These are phyloP conservation scores for Falco concolor DNA, from an alignment of 2,797 vertebrate species.

Conservation along the genomic window DNA sequence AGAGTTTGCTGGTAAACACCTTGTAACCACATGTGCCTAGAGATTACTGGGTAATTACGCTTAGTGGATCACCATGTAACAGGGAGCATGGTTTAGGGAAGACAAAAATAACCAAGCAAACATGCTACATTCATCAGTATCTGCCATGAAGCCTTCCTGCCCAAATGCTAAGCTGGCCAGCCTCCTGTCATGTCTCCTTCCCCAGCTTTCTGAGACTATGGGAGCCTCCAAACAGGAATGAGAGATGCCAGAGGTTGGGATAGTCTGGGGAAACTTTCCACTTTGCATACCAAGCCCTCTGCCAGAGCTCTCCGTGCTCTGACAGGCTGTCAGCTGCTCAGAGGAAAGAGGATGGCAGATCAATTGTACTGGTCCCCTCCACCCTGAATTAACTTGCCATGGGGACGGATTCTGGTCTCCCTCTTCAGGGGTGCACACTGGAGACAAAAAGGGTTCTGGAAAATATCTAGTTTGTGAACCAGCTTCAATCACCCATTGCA, in stretches of 20 bases:
- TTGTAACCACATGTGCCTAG: conserved; percentile 13
- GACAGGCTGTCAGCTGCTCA: not conserved
- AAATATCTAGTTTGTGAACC: not conserved
- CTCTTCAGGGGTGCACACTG: not conserved
- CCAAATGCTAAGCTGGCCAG: not conserved
- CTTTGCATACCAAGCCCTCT: not conserved
- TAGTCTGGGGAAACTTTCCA: not conserved
- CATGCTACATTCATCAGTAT: not conserved
- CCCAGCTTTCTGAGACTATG: not conserved
- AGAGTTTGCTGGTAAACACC: conserved; percentile 65
- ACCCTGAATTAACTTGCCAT: not conserved
- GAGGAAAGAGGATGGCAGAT: not conserved
- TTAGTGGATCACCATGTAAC: conserved; percentile 43
- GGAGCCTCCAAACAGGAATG: not conserved
- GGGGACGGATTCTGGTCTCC: not conserved
- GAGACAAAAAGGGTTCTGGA: not conserved
- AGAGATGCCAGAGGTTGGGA: not conserved
- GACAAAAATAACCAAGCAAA: conserved; percentile 54
- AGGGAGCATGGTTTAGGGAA: not conserved
- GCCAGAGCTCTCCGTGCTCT: not conserved
- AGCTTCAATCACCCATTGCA: not conserved
- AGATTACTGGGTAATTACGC: conserved; percentile 43
- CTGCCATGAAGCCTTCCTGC: not conserved
- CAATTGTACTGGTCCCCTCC: not conserved
- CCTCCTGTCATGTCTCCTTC: not conserved